These are phyloP conservation scores for Caenorhabditis sinica DNA, from an alignment of 2,888 invertebrate genomes.

Conservation along the genomic window DNA sequence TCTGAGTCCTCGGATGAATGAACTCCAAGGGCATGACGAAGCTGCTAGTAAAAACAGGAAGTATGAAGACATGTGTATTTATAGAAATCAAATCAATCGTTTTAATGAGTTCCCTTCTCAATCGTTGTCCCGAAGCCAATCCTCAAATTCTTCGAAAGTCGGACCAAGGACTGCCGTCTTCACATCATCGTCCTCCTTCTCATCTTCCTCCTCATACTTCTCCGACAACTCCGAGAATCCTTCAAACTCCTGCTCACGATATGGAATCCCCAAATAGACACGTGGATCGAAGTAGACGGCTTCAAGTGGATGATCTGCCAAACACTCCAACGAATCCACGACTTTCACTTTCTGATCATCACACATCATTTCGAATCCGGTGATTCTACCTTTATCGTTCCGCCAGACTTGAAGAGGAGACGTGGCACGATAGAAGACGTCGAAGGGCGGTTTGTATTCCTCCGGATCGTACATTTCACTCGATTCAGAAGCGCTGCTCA, in stretches of 20 bases:
- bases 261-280: slow-evolving; percentile 11
- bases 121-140: slow-evolving; percentile 14
- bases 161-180: slow-evolving; percentile 17
- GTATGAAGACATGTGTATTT: no score
- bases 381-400: slow-evolving; percentile 17
- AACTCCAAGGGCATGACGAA: no score
- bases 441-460: background rate
- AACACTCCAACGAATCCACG: slow-evolving; percentile 55
- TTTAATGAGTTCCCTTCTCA: no score
- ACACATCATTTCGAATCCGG: slow-evolving; percentile 39
- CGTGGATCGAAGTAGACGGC: slow-evolving; percentile 36
- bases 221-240: background rate
- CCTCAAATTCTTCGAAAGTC: slow-evolving; percentile 18
- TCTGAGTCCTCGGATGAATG: no score
- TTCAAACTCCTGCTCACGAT: background rate
- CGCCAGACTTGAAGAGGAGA: slow-evolving; percentile 26
- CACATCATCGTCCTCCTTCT: slow-evolving; percentile 2
- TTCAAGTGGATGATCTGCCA: slow-evolving; percentile 4
- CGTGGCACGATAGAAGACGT: background rate
- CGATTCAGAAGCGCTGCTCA: slow-evolving; percentile 40
- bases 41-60: no score
- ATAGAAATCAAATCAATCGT: no score
- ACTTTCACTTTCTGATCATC: slow-evolving; percentile 31
- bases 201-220: background rate
- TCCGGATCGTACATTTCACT: no score